phyloP scores from a whole-genome alignment of 2,888 invertebrate species.

The Lithophane ornitopus region DNA sequence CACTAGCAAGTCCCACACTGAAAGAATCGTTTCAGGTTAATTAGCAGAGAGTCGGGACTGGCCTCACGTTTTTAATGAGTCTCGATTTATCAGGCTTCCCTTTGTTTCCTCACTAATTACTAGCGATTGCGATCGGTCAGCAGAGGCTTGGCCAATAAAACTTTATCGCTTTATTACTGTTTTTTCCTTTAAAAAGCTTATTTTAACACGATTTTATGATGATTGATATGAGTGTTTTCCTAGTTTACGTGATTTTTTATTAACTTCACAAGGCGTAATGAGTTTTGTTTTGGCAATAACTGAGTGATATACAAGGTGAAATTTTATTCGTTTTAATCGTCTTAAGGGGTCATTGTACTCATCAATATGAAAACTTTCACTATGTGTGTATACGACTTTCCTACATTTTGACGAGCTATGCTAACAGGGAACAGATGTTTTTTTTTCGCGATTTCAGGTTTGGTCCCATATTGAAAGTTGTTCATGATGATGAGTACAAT shows the following conservation, averaged over 20 bases:
- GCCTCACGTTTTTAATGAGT: conserved; percentile 54
- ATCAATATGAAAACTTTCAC: no score
- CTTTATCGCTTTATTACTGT: conserved; percentile 29
- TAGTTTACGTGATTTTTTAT: conserved; percentile 8
- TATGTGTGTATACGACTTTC: no score
- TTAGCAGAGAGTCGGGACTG: conserved; percentile 34
- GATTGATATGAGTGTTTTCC: background rate
- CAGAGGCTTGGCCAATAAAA: conserved; percentile 30
- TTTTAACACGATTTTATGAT: background rate
- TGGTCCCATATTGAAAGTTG: no score
- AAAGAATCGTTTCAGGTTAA: conserved; percentile 56
- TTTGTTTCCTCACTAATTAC: conserved; percentile 51
- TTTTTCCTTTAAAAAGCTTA: background rate
- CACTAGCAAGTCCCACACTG: conserved; percentile 9
- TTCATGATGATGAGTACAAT: no score
- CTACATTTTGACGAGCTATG: no score
- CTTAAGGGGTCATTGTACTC: no score
- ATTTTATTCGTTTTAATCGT: no score
- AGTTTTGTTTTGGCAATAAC: background rate
- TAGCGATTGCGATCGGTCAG: conserved; percentile 46
- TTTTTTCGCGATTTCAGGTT: no score
- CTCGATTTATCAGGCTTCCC: conserved; percentile 43
- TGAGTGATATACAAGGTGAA: background rate
- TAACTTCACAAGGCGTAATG: no score
- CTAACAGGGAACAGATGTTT: no score